These are phyloP conservation scores for Nothoprocta pentlandii DNA, from an alignment of 2,113 vertebrate genomes.

Conservation along the genomic window DNA sequence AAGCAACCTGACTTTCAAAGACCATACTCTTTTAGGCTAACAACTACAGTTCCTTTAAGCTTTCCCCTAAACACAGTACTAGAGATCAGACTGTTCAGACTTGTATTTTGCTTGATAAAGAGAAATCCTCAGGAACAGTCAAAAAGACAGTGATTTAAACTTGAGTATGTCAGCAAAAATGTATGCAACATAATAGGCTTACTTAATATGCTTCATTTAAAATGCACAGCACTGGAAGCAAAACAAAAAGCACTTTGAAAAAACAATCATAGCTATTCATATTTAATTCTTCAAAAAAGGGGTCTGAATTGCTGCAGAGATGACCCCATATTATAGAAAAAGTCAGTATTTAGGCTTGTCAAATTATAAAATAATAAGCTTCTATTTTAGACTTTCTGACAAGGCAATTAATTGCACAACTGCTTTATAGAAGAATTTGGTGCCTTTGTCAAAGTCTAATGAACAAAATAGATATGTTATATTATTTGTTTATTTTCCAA, in stretches of 20 bases:
- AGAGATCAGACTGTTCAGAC: background rate
- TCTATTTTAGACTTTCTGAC: slow-evolving; percentile 16
- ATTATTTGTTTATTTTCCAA: slow-evolving; percentile 16
- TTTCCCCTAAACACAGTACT: background rate
- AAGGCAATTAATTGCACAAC: slow-evolving; percentile 47
- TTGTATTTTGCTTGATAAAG: background rate
- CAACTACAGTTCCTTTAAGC: background rate
- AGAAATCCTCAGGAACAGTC: background rate
- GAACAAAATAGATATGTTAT: background rate
- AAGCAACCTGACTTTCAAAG: background rate
- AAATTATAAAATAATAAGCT: slow-evolving; percentile 52
- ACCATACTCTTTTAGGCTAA: background rate
- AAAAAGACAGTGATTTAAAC: background rate
- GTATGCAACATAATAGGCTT: background rate
- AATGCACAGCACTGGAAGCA: background rate
- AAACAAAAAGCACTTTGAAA: slow-evolving; percentile 11
- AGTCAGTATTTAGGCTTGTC: slow-evolving; percentile 16
- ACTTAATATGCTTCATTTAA: slow-evolving; percentile 32
- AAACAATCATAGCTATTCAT: slow-evolving; percentile 43
- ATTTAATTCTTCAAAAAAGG: slow-evolving; percentile 50
- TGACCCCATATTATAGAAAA: slow-evolving; percentile 43
- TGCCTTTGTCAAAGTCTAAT: slow-evolving; percentile 19
- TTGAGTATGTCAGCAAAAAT: slow-evolving; percentile 9
- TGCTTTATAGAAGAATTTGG: background rate
- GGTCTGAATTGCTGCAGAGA: slow-evolving; percentile 8